phyloP scores from a whole-genome alignment of 2,113 vertebrate genomes.

The Chaetura pelagica region DNA sequence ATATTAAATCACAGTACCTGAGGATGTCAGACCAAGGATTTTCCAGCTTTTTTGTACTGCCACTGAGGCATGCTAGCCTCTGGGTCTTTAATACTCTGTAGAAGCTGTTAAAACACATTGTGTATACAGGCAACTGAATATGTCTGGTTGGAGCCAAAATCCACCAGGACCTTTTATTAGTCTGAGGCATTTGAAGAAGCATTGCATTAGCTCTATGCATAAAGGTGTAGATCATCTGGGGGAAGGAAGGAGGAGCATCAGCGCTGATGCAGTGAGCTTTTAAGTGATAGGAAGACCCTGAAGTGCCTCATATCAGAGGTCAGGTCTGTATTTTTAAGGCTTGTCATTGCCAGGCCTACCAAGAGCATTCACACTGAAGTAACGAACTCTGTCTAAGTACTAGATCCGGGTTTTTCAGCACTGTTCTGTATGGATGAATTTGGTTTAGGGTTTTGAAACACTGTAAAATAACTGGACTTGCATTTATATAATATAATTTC shows the following conservation, averaged over 20 bases:
- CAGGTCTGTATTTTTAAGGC: conserved; percentile 7
- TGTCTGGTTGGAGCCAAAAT: background rate
- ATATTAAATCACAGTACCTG: background rate
- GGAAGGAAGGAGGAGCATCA: conserved; percentile 43
- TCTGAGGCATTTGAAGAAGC: background rate
- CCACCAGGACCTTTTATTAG: background rate
- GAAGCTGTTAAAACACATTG: background rate
- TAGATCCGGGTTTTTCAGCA: background rate
- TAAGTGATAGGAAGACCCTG: background rate
- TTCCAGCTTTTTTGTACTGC: background rate
- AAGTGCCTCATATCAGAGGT: background rate
- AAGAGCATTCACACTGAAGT: background rate
- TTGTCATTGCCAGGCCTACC: background rate
- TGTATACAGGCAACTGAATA: background rate
- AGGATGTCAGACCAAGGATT: background rate
- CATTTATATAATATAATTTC: background rate
- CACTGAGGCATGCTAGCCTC: background rate
- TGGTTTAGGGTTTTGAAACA: background rate
- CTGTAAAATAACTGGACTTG: background rate
- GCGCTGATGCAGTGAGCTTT: conserved; percentile 26
- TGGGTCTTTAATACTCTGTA: background rate
- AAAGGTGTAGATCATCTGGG: background rate
- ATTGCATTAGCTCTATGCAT: background rate
- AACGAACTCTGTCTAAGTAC: background rate
- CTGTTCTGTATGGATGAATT: background rate